Evolutionary conservation across 1,140 invertebrate species (phyloP).

Genomic region (Dufourea novaeangliae): DNA sequence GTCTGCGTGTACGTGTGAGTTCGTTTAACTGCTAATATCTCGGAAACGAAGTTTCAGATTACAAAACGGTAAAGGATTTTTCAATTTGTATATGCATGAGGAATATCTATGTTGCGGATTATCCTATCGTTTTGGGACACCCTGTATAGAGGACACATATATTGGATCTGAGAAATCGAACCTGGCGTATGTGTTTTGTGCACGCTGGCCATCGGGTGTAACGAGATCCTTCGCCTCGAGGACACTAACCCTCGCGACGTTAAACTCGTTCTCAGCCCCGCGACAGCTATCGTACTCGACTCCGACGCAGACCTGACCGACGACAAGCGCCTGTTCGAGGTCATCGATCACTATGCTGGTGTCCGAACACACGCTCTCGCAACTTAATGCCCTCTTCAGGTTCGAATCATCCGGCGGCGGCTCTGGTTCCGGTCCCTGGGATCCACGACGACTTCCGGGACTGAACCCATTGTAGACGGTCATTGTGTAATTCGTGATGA

Average conservation of each 20-base stretch:
- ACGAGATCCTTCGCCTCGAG: constrained; percentile 89
- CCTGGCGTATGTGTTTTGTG: constrained; percentile 88
- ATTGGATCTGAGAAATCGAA: constrained; percentile 23
- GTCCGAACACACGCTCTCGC: constrained; percentile 92
- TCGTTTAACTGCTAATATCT: too few species aligned
- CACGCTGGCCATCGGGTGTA: constrained; percentile 83
- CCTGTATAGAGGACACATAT: too few species aligned
- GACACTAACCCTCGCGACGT: constrained; percentile 88
- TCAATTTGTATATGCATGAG: too few species aligned
- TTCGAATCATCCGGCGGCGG: constrained; percentile 72
- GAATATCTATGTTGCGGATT: too few species aligned
- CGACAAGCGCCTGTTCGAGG: constrained; percentile 86
- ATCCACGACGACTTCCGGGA: constrained; percentile 66
- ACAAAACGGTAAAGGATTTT: too few species aligned
- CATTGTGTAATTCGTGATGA: constrained; percentile 49
- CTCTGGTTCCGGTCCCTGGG: constrained; percentile 74
- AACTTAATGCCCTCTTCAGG: constrained; percentile 88
- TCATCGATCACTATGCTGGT: constrained; percentile 88
- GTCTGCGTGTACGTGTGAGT: too few species aligned
- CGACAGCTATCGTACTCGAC: constrained; percentile 87
- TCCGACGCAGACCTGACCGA: constrained; percentile 89
- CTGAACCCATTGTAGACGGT: constrained; percentile 65
- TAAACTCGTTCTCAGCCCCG: constrained; percentile 84
- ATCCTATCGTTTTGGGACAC: too few species aligned
- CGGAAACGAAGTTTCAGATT: too few species aligned